These are phyloP conservation scores for Drosophila mauritiana DNA, from an alignment of 1,140 invertebrate species.

Conservation along the genomic window DNA sequence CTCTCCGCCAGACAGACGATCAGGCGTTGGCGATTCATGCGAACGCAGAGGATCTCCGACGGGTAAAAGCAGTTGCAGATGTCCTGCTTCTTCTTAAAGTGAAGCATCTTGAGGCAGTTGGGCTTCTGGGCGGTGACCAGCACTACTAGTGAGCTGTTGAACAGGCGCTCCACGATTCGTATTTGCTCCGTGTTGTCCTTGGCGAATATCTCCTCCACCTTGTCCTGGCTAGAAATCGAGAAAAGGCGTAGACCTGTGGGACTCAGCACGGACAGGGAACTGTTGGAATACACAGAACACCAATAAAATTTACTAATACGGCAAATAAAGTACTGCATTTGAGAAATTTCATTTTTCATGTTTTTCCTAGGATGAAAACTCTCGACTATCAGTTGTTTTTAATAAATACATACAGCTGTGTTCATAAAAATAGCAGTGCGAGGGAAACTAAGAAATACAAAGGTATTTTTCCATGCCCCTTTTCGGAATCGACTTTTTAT, in stretches of 20 bases:
- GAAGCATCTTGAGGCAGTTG: slow-evolving; percentile 90
- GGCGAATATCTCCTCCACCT: slow-evolving; percentile 82
- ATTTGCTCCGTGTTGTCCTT: slow-evolving; percentile 81
- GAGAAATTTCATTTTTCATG: no score
- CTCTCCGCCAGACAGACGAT: slow-evolving; percentile 99
- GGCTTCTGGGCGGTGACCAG: slow-evolving; percentile 81
- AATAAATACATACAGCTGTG: no score
- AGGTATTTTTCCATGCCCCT: no score
- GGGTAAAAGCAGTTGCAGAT: slow-evolving; percentile 99
- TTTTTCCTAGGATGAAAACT: no score
- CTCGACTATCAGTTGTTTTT: no score
- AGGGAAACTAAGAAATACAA: no score
- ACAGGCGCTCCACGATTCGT: slow-evolving; percentile 81
- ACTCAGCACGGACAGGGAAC: slow-evolving; percentile 75
- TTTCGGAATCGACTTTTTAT: no score
- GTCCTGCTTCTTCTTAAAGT: slow-evolving; percentile 99
- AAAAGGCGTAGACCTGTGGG: slow-evolving; percentile 71
- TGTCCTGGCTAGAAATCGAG: slow-evolving; percentile 70
- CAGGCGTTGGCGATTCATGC: slow-evolving; percentile 96
- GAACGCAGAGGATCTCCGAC: slow-evolving; percentile 97
- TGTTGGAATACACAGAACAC: slow-evolving; percentile 9
- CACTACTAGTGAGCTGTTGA: slow-evolving; percentile 82
- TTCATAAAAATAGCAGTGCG: no score
- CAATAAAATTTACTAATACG: background rate
- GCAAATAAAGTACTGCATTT: no score